These are phyloP conservation scores for Heterotis niloticus DNA, from an alignment of 2,113 vertebrate genomes.

Conservation along the genomic window DNA sequence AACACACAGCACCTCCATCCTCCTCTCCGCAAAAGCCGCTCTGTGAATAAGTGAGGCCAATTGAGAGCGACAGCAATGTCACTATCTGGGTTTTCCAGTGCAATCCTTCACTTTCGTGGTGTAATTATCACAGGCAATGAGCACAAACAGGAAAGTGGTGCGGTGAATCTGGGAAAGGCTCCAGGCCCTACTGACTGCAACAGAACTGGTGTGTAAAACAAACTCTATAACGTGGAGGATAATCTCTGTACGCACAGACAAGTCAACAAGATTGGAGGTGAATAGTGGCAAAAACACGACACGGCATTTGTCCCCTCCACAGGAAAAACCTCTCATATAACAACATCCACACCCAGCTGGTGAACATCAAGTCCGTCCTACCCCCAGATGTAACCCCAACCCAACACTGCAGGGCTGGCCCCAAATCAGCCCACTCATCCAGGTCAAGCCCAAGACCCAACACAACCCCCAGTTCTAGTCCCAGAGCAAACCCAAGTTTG, in stretches of 20 bases:
- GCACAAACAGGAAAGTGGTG: conserved; percentile 2
- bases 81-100: neutral
- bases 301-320: neutral
- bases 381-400: too few species aligned
- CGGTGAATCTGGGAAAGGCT: neutral
- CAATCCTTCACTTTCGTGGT: neutral
- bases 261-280: neutral
- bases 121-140: conserved; percentile 5
- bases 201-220: neutral
- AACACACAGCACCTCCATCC: neutral
- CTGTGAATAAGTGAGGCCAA: neutral
- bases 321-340: too few species aligned
- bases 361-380: too few species aligned
- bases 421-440: too few species aligned
- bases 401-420: too few species aligned
- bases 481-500: too few species aligned
- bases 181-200: neutral
- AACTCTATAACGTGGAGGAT: neutral
- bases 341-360: too few species aligned
- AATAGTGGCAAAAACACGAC: neutral
- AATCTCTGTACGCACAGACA: neutral
- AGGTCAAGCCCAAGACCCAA: too few species aligned
- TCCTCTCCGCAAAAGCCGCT: too few species aligned
- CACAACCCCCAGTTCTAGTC: too few species aligned
- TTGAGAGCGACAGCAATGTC: neutral